Base-by-base conservation (phyloP, 1,140 invertebrate genomes). In the Ceratoteleas bidentatus region DNA sequence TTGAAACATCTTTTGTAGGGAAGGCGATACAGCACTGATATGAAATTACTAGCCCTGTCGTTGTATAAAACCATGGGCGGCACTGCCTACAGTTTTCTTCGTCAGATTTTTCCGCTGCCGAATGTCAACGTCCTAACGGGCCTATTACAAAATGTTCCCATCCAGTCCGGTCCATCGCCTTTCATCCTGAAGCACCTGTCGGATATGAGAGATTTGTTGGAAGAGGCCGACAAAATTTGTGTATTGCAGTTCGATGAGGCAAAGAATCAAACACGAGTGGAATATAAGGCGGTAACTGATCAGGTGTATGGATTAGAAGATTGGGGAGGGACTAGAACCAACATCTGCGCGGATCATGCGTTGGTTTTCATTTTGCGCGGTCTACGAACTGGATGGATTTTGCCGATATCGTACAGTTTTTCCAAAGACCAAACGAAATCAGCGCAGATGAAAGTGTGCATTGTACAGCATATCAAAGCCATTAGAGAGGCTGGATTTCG, bases 41-140 rank as follows among this genome's bases (percentile, higher is more conserved):
- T 11, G 13, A 65, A 65, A 40, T 40, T 38, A 5, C 16, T 53
- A 0, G 13, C 61, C 5, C 9, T 53, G 14, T 16, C 49, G 11
- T 15, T 65, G 34, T 65, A 65, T 11, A 65, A 53, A 6, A 14
- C 47, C 10, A 65, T 53, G 61, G 47, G 33, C n/a, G 49, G 34
- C 10, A 40, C n/a, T 38, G 61, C 15, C 3, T 52, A 65, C 40
- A 16, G 6, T 9, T 65, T 65, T 24, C 40, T 53, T 0, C 43
- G 60, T n/a, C 13, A 14, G 1, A 65, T 38, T 5, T 65, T 65
- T 40, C 61, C 38, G 0, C 24, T 65, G 24, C 61, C 60, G 0
- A 36, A 24, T n/a, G 11, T 62, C 6, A 36, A 1, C 16, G 24
- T 62, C 2, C 24, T 62, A 2, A 62, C 45, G 0, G 34, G 14